phyloP scores from a whole-genome alignment of 2,797 vertebrate species.

The Bovichtus variegatus region DNA sequence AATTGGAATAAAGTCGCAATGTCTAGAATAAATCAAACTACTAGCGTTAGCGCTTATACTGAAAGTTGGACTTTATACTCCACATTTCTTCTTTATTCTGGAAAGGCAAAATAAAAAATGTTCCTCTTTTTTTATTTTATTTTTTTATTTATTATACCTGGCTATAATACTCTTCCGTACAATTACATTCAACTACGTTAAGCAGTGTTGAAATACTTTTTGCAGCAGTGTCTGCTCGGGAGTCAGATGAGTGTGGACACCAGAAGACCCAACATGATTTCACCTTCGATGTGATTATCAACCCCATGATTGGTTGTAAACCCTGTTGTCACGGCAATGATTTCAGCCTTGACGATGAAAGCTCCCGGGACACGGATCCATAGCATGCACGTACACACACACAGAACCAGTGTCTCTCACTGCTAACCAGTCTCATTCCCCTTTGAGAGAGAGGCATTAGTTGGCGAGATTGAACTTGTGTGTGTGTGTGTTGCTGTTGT shows the following conservation, averaged over 20 bases:
- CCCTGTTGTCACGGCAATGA: slow-evolving; percentile 73
- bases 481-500: slow-evolving; percentile 30
- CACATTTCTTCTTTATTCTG: too few relatives aligned
- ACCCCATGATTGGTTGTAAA: slow-evolving; percentile 69
- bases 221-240: slow-evolving; percentile 18
- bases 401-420: slow-evolving; percentile 48
- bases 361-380: slow-evolving; percentile 55
- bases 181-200: not conserved
- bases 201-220: not conserved
- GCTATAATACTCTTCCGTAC: too few relatives aligned
- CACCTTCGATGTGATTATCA: slow-evolving; percentile 73
- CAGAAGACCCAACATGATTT: slow-evolving; percentile 46
- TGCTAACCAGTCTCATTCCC: slow-evolving; percentile 82
- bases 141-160: too few relatives aligned
- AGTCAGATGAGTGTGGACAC: slow-evolving; percentile 48
- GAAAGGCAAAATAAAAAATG: too few relatives aligned
- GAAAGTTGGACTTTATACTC: too few relatives aligned
- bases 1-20: too few relatives aligned
- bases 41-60: too few relatives aligned
- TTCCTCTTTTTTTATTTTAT: too few relatives aligned
- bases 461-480: slow-evolving; percentile 83
- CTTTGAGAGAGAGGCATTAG: slow-evolving; percentile 85
- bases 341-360: slow-evolving; percentile 72
- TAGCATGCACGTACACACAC: not conserved
- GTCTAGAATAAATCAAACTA: too few relatives aligned